phyloP scores from a whole-genome alignment of 2,888 invertebrate species.

The Harpalus rufipes region DNA sequence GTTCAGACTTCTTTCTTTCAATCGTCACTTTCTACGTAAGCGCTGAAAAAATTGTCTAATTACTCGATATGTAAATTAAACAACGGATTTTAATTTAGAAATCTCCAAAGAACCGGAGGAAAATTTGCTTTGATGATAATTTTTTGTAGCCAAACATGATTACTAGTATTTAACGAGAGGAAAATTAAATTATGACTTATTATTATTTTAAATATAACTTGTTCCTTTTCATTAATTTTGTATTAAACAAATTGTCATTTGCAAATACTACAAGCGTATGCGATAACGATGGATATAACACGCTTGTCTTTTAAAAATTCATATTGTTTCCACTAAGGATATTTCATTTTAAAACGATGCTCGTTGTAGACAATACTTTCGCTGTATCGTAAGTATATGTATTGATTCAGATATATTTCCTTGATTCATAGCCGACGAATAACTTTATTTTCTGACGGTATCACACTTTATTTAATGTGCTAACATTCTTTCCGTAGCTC shows the following conservation, averaged over 20 bases:
- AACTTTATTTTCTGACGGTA: no score
- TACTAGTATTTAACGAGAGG: constrained; percentile 26
- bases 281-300: no score
- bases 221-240: constrained; percentile 34
- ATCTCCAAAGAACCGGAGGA: constrained; percentile 30
- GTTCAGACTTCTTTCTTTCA: constrained; percentile 41
- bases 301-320: no score
- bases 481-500: no score
- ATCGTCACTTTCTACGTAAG: constrained; percentile 35
- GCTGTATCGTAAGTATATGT: no score
- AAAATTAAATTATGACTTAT: constrained; percentile 36
- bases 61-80: constrained; percentile 61
- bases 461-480: no score
- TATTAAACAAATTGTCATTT: constrained; percentile 26
- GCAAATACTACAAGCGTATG: no score
- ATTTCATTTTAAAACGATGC: no score
- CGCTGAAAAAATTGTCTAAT: constrained; percentile 61
- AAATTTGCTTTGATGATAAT: constrained; percentile 43
- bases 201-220: constrained; percentile 36
- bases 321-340: no score
- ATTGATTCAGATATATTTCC: no score
- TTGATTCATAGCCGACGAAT: no score
- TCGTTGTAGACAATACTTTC: no score
- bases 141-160: constrained; percentile 37
- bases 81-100: constrained; percentile 57